Conservation (phyloP, 2,113 vertebrate species). For the Pteropus alecto region DNA sequence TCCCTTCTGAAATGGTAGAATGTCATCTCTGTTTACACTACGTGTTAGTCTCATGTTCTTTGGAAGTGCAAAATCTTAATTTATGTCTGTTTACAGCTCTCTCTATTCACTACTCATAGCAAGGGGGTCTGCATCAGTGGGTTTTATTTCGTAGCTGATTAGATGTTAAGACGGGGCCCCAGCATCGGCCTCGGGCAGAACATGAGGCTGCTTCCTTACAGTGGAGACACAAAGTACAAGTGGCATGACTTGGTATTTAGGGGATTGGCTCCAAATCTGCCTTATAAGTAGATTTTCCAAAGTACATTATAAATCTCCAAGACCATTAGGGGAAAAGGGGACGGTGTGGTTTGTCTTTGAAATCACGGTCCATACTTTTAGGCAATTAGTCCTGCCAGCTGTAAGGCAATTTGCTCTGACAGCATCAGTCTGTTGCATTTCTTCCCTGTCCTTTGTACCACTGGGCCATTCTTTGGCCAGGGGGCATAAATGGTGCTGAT, state of each 20-base stretch:
- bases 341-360: neutral
- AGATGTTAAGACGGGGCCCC: neutral
- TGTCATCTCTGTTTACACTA: neutral
- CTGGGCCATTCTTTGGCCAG: neutral
- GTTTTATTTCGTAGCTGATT: neutral
- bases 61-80: neutral
- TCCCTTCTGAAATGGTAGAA: neutral
- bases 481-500: neutral
- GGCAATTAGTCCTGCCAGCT: neutral
- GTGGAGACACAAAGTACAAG: neutral
- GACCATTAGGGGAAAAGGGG: neutral
- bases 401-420: neutral
- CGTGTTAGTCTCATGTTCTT: neutral
- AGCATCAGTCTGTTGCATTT: neutral
- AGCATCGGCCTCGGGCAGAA: neutral
- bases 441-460: neutral
- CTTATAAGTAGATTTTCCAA: slow-evolving; percentile 32
- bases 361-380: neutral
- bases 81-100: slow-evolving; percentile 11
- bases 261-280: neutral
- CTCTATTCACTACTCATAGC: neutral
- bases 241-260: neutral
- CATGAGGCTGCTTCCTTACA: neutral
- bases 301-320: neutral
- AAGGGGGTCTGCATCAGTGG: neutral